Conservation (phyloP, 2,113 vertebrate species). For the Tapirus terrestris region DNA sequence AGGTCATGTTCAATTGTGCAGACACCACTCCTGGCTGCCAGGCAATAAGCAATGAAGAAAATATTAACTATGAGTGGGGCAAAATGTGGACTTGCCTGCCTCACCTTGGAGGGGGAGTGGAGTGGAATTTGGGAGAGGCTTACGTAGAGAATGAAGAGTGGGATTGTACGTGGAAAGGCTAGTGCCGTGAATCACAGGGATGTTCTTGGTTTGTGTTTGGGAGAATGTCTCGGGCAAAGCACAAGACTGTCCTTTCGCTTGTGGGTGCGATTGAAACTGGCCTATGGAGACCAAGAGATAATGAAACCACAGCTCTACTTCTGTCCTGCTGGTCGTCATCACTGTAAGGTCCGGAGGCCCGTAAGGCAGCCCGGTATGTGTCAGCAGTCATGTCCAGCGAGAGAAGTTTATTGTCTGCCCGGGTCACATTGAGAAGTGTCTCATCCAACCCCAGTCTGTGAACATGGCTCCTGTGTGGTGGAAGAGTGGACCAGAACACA, state of each 20-base stretch:
- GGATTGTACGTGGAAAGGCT: background rate
- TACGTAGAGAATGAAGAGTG: background rate
- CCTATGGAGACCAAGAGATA: background rate
- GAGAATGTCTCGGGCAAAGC: background rate
- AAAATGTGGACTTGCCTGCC: background rate
- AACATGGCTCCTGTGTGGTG: background rate
- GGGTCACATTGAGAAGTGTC: background rate
- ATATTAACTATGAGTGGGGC: background rate
- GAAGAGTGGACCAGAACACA: background rate
- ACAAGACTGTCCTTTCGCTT: background rate
- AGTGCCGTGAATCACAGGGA: accelerated
- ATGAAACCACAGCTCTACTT: background rate
- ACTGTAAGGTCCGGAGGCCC: background rate
- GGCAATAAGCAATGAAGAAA: background rate
- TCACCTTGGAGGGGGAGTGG: background rate
- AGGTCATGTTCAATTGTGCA: background rate
- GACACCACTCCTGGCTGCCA: background rate
- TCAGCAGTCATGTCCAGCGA: background rate
- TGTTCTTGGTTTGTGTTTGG: too few relatives aligned
- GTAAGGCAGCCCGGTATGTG: background rate
- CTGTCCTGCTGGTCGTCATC: background rate
- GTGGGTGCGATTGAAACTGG: background rate
- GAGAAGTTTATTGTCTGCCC: background rate
- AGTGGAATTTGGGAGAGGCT: background rate
- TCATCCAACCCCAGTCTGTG: background rate